phyloP scores from a whole-genome alignment of 1,140 invertebrate genomes.

The Hyles vespertilio region DNA sequence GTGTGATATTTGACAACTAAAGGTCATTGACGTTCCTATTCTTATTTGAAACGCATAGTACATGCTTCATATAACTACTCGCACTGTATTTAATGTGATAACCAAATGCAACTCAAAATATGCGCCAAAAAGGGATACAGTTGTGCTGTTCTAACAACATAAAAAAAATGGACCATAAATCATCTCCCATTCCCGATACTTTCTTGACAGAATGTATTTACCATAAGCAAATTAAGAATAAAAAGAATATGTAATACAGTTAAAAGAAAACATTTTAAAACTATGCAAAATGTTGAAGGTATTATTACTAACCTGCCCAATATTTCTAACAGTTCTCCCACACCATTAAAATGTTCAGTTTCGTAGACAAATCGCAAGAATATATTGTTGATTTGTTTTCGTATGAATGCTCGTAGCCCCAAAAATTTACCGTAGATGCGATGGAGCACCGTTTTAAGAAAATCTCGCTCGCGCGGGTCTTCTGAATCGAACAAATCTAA shows the following conservation, averaged over 20 bases:
- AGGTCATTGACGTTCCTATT: too few relatives aligned
- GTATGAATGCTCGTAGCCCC: conserved; percentile 97
- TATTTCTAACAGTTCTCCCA: conserved; percentile 98
- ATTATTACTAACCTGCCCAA: conserved; percentile 84
- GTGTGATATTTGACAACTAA: too few relatives aligned
- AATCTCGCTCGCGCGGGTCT: conserved; percentile 98
- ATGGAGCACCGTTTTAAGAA: conserved; percentile 99
- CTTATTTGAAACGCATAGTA: too few relatives aligned
- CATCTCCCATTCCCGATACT: too few relatives aligned
- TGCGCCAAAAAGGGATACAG: too few relatives aligned
- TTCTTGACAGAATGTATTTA: too few relatives aligned
- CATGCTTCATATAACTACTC: too few relatives aligned
- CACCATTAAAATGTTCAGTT: conserved; percentile 99
- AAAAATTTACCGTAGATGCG: conserved; percentile 99
- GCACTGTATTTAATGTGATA: too few relatives aligned
- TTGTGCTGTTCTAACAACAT: too few relatives aligned
- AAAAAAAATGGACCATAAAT: too few relatives aligned
- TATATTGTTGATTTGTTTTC: conserved; percentile 99
- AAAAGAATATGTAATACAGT: conserved; percentile 8
- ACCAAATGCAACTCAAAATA: too few relatives aligned
- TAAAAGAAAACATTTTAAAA: background rate
- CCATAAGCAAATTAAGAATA: background rate
- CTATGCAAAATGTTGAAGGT: background rate
- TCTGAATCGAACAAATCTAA: conserved; percentile 99
- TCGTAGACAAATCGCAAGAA: conserved; percentile 99